Base-by-base conservation (phyloP, 1,140 invertebrate species). In the Cherax destructor region DNA sequence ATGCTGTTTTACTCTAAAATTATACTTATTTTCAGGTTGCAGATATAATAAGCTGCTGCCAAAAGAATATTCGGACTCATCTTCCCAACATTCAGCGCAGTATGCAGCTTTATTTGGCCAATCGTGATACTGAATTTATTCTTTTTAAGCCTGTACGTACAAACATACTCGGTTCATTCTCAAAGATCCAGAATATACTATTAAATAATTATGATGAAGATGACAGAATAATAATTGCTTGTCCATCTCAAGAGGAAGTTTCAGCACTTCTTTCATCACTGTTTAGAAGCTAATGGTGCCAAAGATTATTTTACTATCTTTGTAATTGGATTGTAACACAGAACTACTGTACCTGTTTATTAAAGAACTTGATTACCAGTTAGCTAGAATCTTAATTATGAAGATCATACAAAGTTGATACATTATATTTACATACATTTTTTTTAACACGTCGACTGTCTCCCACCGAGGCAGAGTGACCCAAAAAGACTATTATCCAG, bases 51-150 rank as follows among this genome's bases (percentile, higher is more conserved):
- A 90, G 85, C 18, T 49, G 41, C 50, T 92, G 78, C 59, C 92
- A 91, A 47, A 86, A 92, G 69, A 92, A 92, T 69, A 89, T 92
- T 50, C 89, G 91, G 4, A 83, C 92, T 21, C 80, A 93, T 49
- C 95, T 99, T 49, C 96, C 97, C 0, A 95, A 95, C 5, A 95
- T 99, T 5, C 97, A 99, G 93, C 96, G 97, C 1, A 97, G 97
- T 9, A 98, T 99, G 98, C 97, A 98, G 93, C 95, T 99, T 0
- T 99, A 99, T 95, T 95, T 99, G 24, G 97, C 98, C n/a, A 99
- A 99, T 95, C 96, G 97, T 92, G 98, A 99, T 95, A 99, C 99
- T 0, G 98, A 99, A 94, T 98, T 98, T 93, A 99, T 99, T 94
- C 95, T 99, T 1, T 99, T 99, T 93, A 96, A 98, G 87, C 98